Conservation (phyloP, 1,140 invertebrate species). For the Eueides isabella region DNA sequence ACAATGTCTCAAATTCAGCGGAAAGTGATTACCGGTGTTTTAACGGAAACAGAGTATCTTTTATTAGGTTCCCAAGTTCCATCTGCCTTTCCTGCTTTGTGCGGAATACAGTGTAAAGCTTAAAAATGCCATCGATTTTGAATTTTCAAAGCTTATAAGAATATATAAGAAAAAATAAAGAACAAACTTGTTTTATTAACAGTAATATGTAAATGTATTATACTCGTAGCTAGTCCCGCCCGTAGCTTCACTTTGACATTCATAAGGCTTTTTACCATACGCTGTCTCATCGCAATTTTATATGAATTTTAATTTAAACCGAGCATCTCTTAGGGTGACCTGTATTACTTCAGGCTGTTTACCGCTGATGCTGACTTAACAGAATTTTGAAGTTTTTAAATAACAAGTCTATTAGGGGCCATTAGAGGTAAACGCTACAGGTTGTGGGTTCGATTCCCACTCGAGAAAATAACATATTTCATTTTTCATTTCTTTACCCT, state of each 20-base stretch:
- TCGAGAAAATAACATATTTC: too few species aligned
- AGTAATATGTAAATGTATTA: slow-evolving; percentile 17
- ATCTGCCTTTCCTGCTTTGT: too few species aligned
- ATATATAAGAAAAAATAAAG: not conserved
- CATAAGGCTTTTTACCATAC: slow-evolving; percentile 28
- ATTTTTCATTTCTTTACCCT: too few species aligned
- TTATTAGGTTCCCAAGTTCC: too few species aligned
- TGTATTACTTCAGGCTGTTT: slow-evolving; percentile 13
- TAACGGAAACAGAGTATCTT: too few species aligned
- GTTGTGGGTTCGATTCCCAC: too few species aligned
- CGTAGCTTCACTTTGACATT: slow-evolving; percentile 27
- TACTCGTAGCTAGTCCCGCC: not conserved
- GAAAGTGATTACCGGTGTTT: too few species aligned
- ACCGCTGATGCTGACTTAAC: not conserved
- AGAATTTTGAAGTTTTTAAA: not conserved
- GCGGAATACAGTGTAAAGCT: too few species aligned
- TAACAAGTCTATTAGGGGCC: too few species aligned
- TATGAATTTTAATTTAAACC: slow-evolving; percentile 30
- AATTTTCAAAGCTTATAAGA: not conserved
- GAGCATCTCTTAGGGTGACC: slow-evolving; percentile 23
- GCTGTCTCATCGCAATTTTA: slow-evolving; percentile 28
- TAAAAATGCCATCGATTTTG: too few species aligned
- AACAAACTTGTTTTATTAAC: not conserved
- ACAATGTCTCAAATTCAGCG: too few species aligned
- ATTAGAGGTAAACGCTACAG: too few species aligned